Base-by-base conservation (phyloP, 2,888 invertebrate genomes). In the Sisyra terminalis region DNA sequence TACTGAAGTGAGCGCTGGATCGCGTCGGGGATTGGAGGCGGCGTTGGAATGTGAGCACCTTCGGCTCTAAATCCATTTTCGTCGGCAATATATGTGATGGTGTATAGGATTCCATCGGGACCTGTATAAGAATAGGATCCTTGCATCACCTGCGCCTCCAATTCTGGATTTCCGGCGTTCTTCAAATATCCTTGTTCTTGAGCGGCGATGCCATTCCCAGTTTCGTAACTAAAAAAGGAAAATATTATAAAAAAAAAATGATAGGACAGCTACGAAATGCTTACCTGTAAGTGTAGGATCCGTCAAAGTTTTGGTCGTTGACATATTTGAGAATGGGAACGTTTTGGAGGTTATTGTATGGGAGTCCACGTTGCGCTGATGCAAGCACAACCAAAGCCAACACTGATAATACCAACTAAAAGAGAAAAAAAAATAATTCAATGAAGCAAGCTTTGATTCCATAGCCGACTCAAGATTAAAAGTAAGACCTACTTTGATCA, bases 201-300 rank as follows among this genome's bases (percentile, higher is more conserved):
- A 0, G 73, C 79, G 3, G 64, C 62, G 48, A 82, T 82, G 10
- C 81, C 81, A 53, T 83, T 80, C 24, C 74, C 80, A 39, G 81
- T 80, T 60, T 79, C 78, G 51, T 79, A 82, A 49, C 75, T 55
- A 49, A 40, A 48, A n/a, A 17, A 44, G 9, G 14, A 32, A 32
- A 9, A 5, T 6, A 9, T 14, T 16, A 14, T 11, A 35, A 35
- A 35, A 35, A 35, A 32, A 32, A 32, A 32, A 6, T 32, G 3
- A 6, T 9, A 32, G 5, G 4, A 37, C 16, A 5, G n/a, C 6
- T 37, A 10, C 16, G 14, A 6, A 10, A 14, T 29, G 30, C 29
- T 15, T 29, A 40, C 40, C 15, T 40, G 56, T 66, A 67, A 39
- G 58, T 59, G 51, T 67, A 68, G 39, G 67, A 67, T 46, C 68